phyloP scores from a whole-genome alignment of 2,113 vertebrate genomes.

The Orthonyx spaldingii region DNA sequence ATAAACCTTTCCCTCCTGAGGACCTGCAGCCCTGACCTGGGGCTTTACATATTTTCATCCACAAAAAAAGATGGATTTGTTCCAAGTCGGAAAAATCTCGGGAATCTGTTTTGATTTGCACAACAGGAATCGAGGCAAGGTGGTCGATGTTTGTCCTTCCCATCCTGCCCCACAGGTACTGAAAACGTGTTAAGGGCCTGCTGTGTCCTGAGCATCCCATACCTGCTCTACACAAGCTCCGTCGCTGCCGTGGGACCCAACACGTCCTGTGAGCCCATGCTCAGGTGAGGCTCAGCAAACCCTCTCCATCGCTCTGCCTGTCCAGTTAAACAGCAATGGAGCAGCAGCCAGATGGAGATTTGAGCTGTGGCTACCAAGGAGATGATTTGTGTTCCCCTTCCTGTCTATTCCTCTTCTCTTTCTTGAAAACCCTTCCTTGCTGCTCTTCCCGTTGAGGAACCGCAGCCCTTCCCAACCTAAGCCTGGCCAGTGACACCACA shows the following conservation, averaged over 20 bases:
- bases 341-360: neutral
- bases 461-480: neutral
- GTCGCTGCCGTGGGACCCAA: constrained; percentile 11
- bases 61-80: neutral
- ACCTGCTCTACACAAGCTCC: constrained; percentile 14
- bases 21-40: neutral
- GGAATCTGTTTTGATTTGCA: neutral
- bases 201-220: neutral
- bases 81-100: neutral
- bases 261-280: neutral
- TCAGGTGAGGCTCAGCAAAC: neutral
- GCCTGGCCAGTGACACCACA: neutral
- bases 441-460: neutral
- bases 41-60: neutral
- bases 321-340: neutral
- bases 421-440: neutral
- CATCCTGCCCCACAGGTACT: neutral
- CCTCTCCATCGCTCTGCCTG: neutral
- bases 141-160: neutral
- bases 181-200: constrained; percentile 29
- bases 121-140: neutral
- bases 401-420: neutral
- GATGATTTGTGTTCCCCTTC: neutral
- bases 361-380: neutral
- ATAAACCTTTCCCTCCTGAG: neutral